Evolutionary conservation across 2,888 invertebrate species (phyloP).

Genomic region (Prosapia bicincta): DNA sequence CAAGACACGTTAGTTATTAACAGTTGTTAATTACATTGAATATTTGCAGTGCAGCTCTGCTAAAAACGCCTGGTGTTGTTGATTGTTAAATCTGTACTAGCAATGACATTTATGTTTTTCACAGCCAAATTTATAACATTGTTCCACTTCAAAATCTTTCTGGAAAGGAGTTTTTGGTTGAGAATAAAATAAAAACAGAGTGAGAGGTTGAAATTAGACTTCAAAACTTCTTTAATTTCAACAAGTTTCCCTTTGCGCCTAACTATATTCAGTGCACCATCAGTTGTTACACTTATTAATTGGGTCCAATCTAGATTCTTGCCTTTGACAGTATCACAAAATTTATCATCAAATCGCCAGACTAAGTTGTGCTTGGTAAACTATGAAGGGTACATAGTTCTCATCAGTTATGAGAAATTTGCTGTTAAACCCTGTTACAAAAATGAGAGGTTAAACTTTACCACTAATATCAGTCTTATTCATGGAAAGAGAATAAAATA

Average conservation of each 20-base stretch:
- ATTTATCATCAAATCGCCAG: background rate
- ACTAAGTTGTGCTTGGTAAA: background rate
- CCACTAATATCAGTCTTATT: background rate
- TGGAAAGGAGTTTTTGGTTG: too few relatives aligned
- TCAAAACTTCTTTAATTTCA: background rate
- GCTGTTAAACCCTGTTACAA: background rate
- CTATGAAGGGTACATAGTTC: background rate
- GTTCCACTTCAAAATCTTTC: too few relatives aligned
- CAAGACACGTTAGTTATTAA: too few relatives aligned
- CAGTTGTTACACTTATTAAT: background rate
- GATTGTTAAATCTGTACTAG: too few relatives aligned
- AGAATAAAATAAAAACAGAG: too few relatives aligned
- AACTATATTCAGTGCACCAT: background rate
- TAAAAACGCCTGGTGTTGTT: too few relatives aligned
- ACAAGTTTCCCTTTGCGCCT: background rate
- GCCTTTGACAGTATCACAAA: background rate
- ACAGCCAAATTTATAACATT: too few relatives aligned
- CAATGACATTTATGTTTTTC: too few relatives aligned
- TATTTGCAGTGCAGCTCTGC: too few relatives aligned
- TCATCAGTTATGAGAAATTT: background rate
- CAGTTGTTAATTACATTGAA: too few relatives aligned
- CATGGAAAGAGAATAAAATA: background rate
- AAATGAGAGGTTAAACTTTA: background rate
- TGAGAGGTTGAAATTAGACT: background rate
- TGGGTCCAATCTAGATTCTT: background rate